Percentiles rank a stretch among this genome's conserved stretches.
Conservation (phyloP, 2,113 vertebrate genomes). For the Asarcornis scutulata region DNA sequence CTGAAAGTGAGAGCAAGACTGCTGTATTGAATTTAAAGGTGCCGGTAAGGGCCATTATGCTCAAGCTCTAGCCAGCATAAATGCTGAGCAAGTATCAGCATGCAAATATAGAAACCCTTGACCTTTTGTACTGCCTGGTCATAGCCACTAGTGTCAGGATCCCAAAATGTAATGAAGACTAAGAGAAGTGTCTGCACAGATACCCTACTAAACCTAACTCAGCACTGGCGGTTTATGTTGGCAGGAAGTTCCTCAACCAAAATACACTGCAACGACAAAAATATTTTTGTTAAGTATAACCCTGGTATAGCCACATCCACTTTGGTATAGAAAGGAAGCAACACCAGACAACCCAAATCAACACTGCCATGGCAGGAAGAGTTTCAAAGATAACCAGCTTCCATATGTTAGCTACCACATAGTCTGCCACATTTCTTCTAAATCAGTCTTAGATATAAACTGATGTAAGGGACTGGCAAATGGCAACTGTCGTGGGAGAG, state of each 20-base stretch:
- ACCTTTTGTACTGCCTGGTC: neutral
- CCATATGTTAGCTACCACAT: neutral
- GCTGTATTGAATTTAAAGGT: neutral
- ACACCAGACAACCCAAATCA: neutral
- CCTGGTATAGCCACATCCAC: neutral
- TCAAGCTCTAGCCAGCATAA: neutral
- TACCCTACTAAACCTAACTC: neutral
- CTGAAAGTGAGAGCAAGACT: neutral
- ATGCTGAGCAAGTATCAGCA: fast-evolving
- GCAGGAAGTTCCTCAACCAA: neutral
- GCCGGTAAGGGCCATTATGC: neutral
- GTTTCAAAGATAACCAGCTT: neutral
- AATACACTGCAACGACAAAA: neutral
- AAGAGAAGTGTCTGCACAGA: neutral
- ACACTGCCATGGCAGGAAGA: neutral
- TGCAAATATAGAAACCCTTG: neutral
- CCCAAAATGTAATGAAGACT: neutral
- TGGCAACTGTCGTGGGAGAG: neutral
- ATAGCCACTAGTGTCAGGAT: neutral
- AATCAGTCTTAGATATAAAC: neutral
- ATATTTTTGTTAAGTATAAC: neutral
- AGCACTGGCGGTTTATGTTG: neutral
- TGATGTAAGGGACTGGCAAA: neutral
- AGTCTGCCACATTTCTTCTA: neutral
- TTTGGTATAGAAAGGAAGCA: neutral